These are phyloP conservation scores for Plagodis pulveraria DNA, from an alignment of 2,888 invertebrate species.

Conservation along the genomic window DNA sequence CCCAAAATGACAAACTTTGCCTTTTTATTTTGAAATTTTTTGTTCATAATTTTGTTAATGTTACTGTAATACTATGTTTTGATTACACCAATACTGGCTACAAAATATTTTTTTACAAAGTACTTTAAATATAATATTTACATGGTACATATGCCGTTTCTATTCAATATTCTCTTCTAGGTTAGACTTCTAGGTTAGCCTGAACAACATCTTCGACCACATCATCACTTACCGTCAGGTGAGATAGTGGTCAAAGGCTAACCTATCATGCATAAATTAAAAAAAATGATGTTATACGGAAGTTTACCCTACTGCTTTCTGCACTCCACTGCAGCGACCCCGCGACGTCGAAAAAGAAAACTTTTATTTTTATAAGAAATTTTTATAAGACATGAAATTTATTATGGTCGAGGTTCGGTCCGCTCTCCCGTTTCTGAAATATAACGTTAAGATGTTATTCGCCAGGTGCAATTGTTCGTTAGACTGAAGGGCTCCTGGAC, in stretches of 20 bases:
- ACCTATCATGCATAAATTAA: too few species aligned
- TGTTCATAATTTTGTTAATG: too few species aligned
- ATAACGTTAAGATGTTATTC: slow-evolving; percentile 66
- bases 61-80: too few species aligned
- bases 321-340: slow-evolving; percentile 7
- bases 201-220: too few species aligned
- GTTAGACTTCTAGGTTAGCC: too few species aligned
- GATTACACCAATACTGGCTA: too few species aligned
- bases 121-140: too few species aligned
- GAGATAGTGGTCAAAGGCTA: too few species aligned
- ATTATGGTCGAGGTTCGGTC: slow-evolving; percentile 80
- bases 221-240: too few species aligned
- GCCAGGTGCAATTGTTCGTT: slow-evolving; percentile 24
- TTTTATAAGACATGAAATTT: slow-evolving; percentile 84
- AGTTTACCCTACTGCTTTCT: slow-evolving; percentile 8
- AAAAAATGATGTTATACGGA: slow-evolving; percentile 1
- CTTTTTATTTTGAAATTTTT: too few species aligned
- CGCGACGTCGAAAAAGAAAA: slow-evolving; percentile 77
- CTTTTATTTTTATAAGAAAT: slow-evolving; percentile 83
- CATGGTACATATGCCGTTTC: neutral
- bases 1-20: too few species aligned
- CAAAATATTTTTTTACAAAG: too few species aligned
- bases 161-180: neutral
- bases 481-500: slow-evolving; percentile 9
- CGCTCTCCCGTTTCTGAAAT: slow-evolving; percentile 80